A percentile compares a stretch with the other conserved stretches of the same genome.
phyloP scores from a whole-genome alignment of 1,140 invertebrate species.

The Bombus balteatus region DNA sequence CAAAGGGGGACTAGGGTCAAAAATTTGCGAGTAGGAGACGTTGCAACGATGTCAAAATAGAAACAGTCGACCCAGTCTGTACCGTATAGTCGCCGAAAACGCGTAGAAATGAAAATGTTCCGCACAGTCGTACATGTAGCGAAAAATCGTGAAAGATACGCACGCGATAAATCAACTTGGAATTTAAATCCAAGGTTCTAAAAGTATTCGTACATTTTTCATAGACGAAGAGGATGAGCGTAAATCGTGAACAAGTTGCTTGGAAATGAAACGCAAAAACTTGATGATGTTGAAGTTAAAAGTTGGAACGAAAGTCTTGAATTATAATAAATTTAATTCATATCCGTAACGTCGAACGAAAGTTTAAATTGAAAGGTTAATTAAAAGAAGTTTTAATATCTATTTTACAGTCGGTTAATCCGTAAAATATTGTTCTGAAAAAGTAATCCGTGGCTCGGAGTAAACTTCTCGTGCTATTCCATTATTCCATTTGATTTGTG shows the following conservation, averaged over 20 bases:
- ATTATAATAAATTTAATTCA: background rate
- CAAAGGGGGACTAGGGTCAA: background rate
- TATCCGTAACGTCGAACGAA: background rate
- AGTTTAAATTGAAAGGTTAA: constrained; percentile 2
- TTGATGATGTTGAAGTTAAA: background rate
- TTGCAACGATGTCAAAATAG: background rate
- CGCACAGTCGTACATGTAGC: background rate
- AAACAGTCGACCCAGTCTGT: background rate
- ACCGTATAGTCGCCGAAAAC: background rate
- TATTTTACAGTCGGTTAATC: constrained; percentile 1
- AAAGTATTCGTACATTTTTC: background rate
- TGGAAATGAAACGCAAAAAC: background rate
- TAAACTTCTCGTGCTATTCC: constrained; percentile 6
- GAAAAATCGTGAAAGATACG: background rate
- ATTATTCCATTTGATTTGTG: constrained; percentile 38
- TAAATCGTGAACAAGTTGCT: background rate
- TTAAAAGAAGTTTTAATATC: background rate
- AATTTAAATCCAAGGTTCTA: background rate
- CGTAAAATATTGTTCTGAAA: background rate
- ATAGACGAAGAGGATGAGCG: too few species aligned
- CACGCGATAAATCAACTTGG: background rate
- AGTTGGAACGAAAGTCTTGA: too few species aligned
- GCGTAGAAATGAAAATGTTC: background rate
- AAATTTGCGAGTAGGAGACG: background rate
- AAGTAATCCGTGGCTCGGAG: background rate